Evolutionary conservation across 2,113 vertebrate species (phyloP), one percentile per base, ranked within the genome.

Genomic region (Clarias macrocephalus): DNA sequence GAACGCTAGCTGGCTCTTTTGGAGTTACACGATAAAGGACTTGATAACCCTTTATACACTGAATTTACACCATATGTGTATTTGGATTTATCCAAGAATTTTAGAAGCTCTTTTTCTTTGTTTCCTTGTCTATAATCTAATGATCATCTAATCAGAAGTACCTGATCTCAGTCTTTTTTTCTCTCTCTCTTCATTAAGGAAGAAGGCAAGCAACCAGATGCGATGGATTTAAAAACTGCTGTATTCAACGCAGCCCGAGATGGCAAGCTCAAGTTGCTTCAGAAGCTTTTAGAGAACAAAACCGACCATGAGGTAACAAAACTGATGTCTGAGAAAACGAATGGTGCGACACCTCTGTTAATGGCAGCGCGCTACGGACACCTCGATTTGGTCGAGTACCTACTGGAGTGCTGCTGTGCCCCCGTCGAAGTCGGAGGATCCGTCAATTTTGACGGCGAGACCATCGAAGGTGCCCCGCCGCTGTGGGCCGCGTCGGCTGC

Each of bases 221-320:
- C 79, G 0, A 99, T 99, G 98, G 98, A 99, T 97, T 95, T 99
- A 91, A 99, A 99, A 95, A 99, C 97, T 1, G 98, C 98, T 0
- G 97, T 99, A 11, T 99, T 99, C 90, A 98, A 99, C n/a, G 98
- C 98, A 84, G 98, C 97, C 92, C 95, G 98, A 82, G 98, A 99
- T 94, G 98, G 98, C 62, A 99, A 99, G 91, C 96, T 99, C 80
- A 96, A 97, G 65, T 95, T 99, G 83, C 97, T 99, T 52, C 96
- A 97, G 91, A 99, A 98, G 89, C 93, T 99, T 21, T 87, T 99
- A 94, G 97, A 97, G 68, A 98, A 96, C 95, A 99, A 98, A 94
- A 96, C 95, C 85, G 96, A 95, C 90, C 95, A 96, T 91, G 98
- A 99, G 82, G 95, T 99, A 79, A 95, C 95, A 77, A 93, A 95